Conservation (phyloP, 2,888 invertebrate genomes). For the Melipona bicolor region DNA sequence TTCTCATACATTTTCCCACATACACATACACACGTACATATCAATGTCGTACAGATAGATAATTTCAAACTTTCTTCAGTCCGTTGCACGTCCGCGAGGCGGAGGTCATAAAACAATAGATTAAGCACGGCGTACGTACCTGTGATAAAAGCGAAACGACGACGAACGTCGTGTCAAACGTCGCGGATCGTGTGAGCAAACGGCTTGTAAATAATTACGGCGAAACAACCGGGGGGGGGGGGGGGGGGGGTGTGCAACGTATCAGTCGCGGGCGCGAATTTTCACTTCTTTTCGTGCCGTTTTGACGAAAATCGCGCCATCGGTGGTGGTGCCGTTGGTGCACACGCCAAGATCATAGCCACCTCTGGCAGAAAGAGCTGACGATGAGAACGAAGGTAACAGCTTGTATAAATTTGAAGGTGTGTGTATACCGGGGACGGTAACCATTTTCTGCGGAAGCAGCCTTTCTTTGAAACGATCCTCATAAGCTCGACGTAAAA, state of each 20-base stretch:
- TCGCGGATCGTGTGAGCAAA: not conserved
- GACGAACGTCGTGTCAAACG: not conserved
- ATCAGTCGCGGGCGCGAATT: not conserved
- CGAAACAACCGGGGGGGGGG: conserved; percentile 3
- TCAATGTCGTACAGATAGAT: too few species aligned
- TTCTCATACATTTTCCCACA: too few species aligned
- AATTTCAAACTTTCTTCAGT: too few species aligned
- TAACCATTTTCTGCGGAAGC: conserved; percentile 61
- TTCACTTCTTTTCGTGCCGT: conserved; percentile 13
- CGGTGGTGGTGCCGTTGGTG: conserved; percentile 13
- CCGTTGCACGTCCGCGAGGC: too few species aligned
- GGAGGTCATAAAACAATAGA: too few species aligned
- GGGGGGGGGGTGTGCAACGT: not conserved
- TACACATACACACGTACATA: too few species aligned
- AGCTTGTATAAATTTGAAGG: conserved; percentile 60
- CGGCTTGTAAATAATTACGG: conserved; percentile 32
- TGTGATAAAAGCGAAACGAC: not conserved
- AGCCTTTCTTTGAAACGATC: conserved; percentile 63
- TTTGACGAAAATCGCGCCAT: conserved; percentile 40
- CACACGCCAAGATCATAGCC: conserved; percentile 16
- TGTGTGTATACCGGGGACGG: conserved; percentile 51
- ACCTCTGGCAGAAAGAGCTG: conserved; percentile 31
- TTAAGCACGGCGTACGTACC: too few species aligned
- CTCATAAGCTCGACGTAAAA: conserved; percentile 70
- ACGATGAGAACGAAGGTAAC: conserved; percentile 64